Percentiles rank a stretch among this genome's conserved stretches.
phyloP scores from a whole-genome alignment of 2,113 vertebrate species.

The Odontophorus gujanensis region DNA sequence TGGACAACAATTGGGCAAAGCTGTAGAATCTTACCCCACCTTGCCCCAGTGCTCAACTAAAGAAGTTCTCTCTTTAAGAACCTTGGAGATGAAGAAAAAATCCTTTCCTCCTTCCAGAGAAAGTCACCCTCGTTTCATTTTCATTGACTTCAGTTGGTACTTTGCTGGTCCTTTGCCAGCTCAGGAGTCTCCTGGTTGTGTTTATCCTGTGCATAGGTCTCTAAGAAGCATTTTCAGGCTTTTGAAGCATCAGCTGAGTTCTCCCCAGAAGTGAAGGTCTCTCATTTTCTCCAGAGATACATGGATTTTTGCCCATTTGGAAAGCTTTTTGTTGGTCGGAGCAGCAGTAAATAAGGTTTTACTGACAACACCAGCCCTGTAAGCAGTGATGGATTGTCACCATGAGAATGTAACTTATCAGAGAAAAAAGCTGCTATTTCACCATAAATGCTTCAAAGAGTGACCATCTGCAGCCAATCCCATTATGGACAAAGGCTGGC shows the following conservation, averaged over 20 bases:
- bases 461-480: background rate
- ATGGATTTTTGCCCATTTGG: background rate
- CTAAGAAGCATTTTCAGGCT: background rate
- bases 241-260: background rate
- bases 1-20: background rate
- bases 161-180: background rate
- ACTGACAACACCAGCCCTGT: background rate
- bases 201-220: background rate
- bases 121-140: background rate
- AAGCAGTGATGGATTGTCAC: constrained; percentile 8
- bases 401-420: background rate
- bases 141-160: background rate
- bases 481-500: background rate
- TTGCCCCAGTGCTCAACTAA: background rate
- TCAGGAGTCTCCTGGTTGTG: background rate
- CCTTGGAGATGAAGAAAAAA: background rate
- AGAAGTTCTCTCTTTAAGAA: background rate
- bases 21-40: background rate
- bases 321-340: constrained; percentile 40
- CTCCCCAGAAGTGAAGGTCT: constrained; percentile 11
- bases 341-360: constrained; percentile 51
- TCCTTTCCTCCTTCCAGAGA: background rate
- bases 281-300: background rate
- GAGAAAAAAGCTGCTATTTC: constrained; percentile 15
- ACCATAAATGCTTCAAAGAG: background rate